Percentiles rank a stretch among this genome's conserved stretches.
Conservation (phyloP, 37 sponge, comb jelly and placozoan species). For the Ephydatia muelleri region DNA sequence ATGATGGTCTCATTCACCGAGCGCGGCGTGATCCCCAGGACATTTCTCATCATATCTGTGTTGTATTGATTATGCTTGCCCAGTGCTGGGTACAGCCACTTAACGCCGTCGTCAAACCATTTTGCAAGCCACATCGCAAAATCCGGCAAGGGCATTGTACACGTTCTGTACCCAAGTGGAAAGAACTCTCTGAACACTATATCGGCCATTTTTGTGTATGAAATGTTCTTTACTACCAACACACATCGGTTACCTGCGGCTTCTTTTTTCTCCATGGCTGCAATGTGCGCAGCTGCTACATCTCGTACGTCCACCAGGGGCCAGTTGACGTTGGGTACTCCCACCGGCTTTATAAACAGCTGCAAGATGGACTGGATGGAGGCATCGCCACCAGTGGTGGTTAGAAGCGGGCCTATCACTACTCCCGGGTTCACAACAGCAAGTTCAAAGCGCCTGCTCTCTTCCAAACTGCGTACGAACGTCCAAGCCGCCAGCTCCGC, state of each 20-base stretch:
- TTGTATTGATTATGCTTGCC: conserved; percentile 38
- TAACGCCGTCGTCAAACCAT: conserved; percentile 32
- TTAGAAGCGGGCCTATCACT: conserved; percentile 81
- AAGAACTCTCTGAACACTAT: conserved; percentile 63
- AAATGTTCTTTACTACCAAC: conserved; percentile 13
- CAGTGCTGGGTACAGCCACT: conserved; percentile 28
- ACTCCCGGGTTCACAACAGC: conserved; percentile 72
- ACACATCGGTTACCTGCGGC: conserved; percentile 74
- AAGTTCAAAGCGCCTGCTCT: conserved; percentile 81
- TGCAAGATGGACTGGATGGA: conserved; percentile 15
- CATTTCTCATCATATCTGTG: conserved; percentile 62
- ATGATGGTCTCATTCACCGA: conserved; percentile 59
- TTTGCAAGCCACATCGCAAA: conserved; percentile 42
- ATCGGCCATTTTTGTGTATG: conserved; percentile 54
- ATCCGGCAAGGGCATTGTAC: conserved; percentile 47
- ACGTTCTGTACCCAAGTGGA: conserved; percentile 74
- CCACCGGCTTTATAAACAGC: conserved; percentile 53
- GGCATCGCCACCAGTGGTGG: conserved; percentile 19
- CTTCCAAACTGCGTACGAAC: conserved; percentile 47
- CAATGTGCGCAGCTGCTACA: conserved; percentile 83
- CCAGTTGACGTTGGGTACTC: conserved; percentile 54
- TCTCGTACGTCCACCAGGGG: conserved; percentile 85
- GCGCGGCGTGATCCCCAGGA: conserved; percentile 67
- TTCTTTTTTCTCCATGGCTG: conserved; percentile 75
- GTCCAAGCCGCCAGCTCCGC: conserved; percentile 94